Evolutionary conservation across 2,888 invertebrate species (phyloP).

Genomic region (Callimorpha dominula): DNA sequence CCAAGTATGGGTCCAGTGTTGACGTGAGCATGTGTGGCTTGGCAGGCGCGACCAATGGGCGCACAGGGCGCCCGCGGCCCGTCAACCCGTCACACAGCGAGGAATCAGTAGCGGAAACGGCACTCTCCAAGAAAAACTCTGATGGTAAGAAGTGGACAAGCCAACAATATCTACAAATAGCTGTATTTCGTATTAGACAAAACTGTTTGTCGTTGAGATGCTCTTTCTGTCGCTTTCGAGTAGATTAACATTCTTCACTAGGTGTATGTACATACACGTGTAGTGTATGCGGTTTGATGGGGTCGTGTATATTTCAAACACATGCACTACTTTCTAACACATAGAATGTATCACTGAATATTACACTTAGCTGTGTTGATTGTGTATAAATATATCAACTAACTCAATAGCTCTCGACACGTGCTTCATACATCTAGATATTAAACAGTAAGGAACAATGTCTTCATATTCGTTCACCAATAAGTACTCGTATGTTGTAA

Average conservation of each 20-base stretch:
- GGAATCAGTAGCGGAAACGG: slow-evolving; percentile 93
- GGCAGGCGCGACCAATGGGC: slow-evolving; percentile 81
- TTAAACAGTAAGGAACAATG: slow-evolving; percentile 23
- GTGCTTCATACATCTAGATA: slow-evolving; percentile 36
- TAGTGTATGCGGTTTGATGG: slow-evolving; percentile 59
- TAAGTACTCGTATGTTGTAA: slow-evolving; percentile 26
- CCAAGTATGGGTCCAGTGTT: slow-evolving; percentile 60
- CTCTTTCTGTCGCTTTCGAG: slow-evolving; percentile 76
- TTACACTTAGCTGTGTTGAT: slow-evolving; percentile 51
- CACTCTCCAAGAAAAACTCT: slow-evolving; percentile 93
- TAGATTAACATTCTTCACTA: slow-evolving; percentile 62
- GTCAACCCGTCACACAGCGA: slow-evolving; percentile 92
- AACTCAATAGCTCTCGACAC: slow-evolving; percentile 42
- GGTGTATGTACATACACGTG: slow-evolving; percentile 54
- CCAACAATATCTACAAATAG: slow-evolving; percentile 56
- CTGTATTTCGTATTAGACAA: slow-evolving; percentile 66
- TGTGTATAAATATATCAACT: slow-evolving; percentile 45
- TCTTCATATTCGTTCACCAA: slow-evolving; percentile 24
- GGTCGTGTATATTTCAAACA: slow-evolving; percentile 45
- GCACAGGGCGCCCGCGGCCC: slow-evolving; percentile 75
- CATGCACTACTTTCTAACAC: slow-evolving; percentile 54
- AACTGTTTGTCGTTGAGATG: slow-evolving; percentile 68
- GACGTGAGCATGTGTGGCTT: slow-evolving; percentile 82
- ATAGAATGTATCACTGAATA: slow-evolving; percentile 52
- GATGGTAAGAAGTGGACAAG: slow-evolving; percentile 90